phyloP scores from a whole-genome alignment of 2,888 invertebrate genomes.

The Sphaerophoria taeniata region DNA sequence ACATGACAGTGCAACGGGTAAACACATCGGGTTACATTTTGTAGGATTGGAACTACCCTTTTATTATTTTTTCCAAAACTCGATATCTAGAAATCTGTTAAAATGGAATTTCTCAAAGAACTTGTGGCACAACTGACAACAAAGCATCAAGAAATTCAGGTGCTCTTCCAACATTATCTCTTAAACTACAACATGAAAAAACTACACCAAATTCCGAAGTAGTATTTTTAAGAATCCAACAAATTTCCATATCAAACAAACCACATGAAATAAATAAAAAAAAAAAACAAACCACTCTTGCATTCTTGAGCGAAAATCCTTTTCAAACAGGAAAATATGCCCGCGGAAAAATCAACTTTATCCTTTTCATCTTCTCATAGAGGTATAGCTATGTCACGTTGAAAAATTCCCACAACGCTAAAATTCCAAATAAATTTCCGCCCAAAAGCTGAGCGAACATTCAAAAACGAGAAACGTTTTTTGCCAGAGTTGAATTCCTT shows the following conservation, averaged over 20 bases:
- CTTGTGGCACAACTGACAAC: too few species aligned
- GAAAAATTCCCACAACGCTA: slow-evolving; percentile 50
- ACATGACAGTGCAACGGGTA: too few species aligned
- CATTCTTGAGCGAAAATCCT: slow-evolving; percentile 19
- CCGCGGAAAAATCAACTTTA: slow-evolving; percentile 24
- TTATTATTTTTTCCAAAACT: too few species aligned
- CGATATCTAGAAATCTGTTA: too few species aligned
- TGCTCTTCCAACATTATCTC: neutral
- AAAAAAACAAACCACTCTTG: neutral
- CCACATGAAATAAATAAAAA: slow-evolving; percentile 5
- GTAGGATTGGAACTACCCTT: too few species aligned
- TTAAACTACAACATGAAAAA: neutral
- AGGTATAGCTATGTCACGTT: slow-evolving; percentile 28
- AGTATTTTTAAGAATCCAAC: neutral
- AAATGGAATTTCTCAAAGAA: too few species aligned
- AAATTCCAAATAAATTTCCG: slow-evolving; percentile 52
- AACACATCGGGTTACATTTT: too few species aligned
- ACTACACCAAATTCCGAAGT: neutral
- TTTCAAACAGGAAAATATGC: slow-evolving; percentile 41
- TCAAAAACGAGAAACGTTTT: neutral
- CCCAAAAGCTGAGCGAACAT: slow-evolving; percentile 31
- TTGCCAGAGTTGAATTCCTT: slow-evolving; percentile 28
- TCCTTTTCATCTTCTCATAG: slow-evolving; percentile 37
- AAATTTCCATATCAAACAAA: slow-evolving; percentile 68
- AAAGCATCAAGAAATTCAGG: neutral